phyloP scores from a whole-genome alignment of 2,888 invertebrate species.

The Argyresthia albistria region DNA sequence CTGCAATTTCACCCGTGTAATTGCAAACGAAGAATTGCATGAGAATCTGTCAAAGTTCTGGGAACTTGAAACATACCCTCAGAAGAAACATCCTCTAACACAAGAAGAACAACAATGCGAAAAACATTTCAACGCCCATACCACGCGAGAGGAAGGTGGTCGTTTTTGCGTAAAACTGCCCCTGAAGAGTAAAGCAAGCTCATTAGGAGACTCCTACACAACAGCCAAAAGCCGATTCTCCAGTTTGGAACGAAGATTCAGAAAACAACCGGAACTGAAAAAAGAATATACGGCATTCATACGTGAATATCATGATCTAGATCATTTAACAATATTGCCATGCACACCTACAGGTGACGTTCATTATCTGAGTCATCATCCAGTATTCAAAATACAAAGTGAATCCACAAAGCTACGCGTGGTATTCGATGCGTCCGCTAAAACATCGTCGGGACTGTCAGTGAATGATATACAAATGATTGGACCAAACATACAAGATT shows the following conservation, averaged over 20 bases:
- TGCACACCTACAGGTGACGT: background rate
- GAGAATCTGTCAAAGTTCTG: background rate
- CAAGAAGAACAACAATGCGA: background rate
- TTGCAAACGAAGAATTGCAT: background rate
- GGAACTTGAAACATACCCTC: background rate
- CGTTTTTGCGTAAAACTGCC: background rate
- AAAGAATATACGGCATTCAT: constrained; percentile 1
- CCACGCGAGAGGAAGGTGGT: background rate
- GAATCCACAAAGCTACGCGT: background rate
- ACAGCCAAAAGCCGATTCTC: background rate
- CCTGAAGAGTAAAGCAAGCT: background rate
- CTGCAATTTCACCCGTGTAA: background rate
- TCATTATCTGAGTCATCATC: background rate
- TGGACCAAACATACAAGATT: constrained; percentile 8
- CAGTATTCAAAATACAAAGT: background rate
- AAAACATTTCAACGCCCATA: background rate
- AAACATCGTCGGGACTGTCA: constrained; percentile 4
- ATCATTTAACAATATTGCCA: background rate
- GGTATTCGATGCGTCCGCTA: constrained; percentile 6
- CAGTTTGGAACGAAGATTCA: background rate
- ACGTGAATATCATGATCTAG: background rate
- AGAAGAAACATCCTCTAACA: background rate
- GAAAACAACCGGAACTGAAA: background rate
- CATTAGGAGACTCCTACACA: background rate
- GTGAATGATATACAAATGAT: constrained; percentile 3